Evolutionary conservation across 2,113 vertebrate species (phyloP).

Genomic region (Dromiciops gliroides): DNA sequence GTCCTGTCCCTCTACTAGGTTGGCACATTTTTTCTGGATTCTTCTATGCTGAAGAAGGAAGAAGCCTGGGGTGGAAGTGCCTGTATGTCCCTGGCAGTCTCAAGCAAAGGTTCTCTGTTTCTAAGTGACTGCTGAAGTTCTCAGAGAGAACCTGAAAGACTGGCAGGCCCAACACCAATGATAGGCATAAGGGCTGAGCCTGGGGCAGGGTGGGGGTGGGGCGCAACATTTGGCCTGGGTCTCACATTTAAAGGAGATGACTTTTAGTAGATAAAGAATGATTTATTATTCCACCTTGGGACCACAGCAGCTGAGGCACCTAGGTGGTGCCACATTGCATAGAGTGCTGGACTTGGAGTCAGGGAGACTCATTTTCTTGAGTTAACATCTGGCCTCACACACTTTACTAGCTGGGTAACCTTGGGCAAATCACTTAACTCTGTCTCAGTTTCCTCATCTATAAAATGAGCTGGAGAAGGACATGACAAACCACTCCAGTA

Average conservation of each 20-base stretch:
- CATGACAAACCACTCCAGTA: no score
- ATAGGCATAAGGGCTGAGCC: neutral
- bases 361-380: no score
- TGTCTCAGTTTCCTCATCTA: no score
- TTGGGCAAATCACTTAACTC: no score
- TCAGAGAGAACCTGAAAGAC: neutral
- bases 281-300: neutral
- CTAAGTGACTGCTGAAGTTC: neutral
- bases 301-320: neutral
- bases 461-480: no score
- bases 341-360: no score
- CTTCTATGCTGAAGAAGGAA: neutral
- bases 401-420: no score
- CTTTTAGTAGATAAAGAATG: neutral
- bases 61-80: neutral
- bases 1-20: neutral
- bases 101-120: neutral
- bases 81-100: fast-evolving
- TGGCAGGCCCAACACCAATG: neutral
- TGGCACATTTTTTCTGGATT: neutral
- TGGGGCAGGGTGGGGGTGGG: no score
- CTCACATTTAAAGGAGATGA: neutral
- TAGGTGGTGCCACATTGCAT: no score
- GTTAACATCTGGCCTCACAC: no score
- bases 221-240: neutral